phyloP scores from a whole-genome alignment of 2,888 invertebrate species.

The Athalia circularis region DNA sequence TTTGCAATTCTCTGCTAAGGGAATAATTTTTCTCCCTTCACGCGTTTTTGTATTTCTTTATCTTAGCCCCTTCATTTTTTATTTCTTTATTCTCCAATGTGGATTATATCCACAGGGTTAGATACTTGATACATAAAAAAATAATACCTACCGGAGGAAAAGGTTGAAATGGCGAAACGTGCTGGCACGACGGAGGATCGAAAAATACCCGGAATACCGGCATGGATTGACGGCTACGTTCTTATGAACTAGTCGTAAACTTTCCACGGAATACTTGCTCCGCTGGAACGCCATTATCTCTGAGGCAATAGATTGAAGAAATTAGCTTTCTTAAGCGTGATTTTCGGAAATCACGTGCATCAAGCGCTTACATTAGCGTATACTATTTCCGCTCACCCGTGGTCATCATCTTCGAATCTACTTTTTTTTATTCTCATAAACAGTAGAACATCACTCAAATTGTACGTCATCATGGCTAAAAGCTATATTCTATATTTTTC shows the following conservation, averaged over 20 bases:
- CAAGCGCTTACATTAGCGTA: background rate
- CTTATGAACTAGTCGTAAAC: constrained; percentile 12
- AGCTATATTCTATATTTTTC: too few species aligned
- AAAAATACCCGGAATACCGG: constrained; percentile 32
- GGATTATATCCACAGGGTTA: constrained; percentile 11
- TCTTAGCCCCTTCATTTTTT: background rate
- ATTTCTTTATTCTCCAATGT: constrained; percentile 5
- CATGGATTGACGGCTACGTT: constrained; percentile 9
- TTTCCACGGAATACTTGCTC: background rate
- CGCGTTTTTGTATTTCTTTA: background rate
- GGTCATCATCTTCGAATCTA: too few species aligned
- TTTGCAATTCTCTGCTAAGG: constrained; percentile 13
- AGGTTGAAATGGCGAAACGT: constrained; percentile 20
- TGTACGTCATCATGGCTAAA: too few species aligned
- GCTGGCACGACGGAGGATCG: constrained; percentile 10
- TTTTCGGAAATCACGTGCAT: constrained; percentile 17
- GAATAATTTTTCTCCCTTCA: background rate
- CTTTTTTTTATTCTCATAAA: background rate
- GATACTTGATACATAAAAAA: constrained; percentile 20
- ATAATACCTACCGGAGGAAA: constrained; percentile 10
- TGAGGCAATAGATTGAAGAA: background rate
- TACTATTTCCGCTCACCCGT: background rate
- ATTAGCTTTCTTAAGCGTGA: constrained; percentile 14
- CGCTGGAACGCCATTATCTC: constrained; percentile 17
- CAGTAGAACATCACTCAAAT: too few species aligned